phyloP scores from a whole-genome alignment of 2,888 invertebrate genomes.

The Apodemia duryi region DNA sequence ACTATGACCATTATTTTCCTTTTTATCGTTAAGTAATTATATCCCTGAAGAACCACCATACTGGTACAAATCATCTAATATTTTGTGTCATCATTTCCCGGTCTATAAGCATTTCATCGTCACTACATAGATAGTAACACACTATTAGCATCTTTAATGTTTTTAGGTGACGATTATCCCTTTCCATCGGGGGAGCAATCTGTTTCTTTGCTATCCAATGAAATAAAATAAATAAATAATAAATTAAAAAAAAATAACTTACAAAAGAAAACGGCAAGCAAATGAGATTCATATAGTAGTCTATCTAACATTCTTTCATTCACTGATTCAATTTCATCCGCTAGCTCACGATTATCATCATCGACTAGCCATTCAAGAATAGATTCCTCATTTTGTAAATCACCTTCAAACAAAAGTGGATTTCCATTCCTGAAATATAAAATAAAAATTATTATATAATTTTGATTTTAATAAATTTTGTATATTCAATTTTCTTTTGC shows the following conservation, averaged over 20 bases:
- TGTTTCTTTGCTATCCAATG: no score
- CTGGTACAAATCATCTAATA: no score
- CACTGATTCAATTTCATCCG: conserved; percentile 96
- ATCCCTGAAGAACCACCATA: no score
- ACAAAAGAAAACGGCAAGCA: conserved; percentile 96
- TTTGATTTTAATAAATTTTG: background rate
- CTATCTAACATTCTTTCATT: conserved; percentile 93
- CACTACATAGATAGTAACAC: no score
- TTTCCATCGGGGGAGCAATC: no score
- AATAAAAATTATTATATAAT: background rate
- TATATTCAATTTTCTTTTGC: background rate
- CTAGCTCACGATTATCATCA: conserved; percentile 94
- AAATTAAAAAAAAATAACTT: conserved; percentile 44
- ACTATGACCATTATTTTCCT: no score
- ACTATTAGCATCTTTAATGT: no score
- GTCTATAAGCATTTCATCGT: no score
- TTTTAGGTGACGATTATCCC: no score
- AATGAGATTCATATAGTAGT: conserved; percentile 90
- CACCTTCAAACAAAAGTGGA: conserved; percentile 93
- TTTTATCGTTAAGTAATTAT: no score
- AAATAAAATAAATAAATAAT: no score
- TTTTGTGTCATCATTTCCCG: no score
- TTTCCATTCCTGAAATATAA: conserved; percentile 87
- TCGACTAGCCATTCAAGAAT: conserved; percentile 96
- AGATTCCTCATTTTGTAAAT: conserved; percentile 94